Percentiles rank a stretch among this genome's conserved stretches.
Conservation (phyloP, 1,140 invertebrate species). For the Colletes gigas region DNA sequence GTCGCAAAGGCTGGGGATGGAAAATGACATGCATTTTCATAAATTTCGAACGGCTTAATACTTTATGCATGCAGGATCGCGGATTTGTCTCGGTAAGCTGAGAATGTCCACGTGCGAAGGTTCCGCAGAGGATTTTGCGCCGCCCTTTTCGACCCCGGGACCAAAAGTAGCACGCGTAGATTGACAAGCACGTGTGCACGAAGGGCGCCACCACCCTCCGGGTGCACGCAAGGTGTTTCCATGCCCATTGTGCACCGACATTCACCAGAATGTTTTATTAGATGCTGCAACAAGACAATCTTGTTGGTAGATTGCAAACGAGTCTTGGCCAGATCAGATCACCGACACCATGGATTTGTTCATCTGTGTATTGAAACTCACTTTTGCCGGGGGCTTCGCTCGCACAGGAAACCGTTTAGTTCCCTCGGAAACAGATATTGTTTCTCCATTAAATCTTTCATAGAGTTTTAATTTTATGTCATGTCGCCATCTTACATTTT, state of each 20-base stretch:
- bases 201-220: slow-evolving; percentile 57
- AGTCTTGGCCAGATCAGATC: neutral
- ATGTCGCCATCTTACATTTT: no score
- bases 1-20: neutral
- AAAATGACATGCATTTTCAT: slow-evolving; percentile 80
- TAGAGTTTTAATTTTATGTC: no score
- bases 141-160: slow-evolving; percentile 58
- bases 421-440: no score
- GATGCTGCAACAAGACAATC: slow-evolving; percentile 5
- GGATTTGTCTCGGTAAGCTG: slow-evolving; percentile 81
- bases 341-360: no score
- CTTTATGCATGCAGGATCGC: slow-evolving; percentile 81
- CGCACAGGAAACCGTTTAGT: no score
- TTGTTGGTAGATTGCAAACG: slow-evolving; percentile 16
- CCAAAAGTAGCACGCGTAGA: slow-evolving; percentile 70
- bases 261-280: slow-evolving; percentile 64
- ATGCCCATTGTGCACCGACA: slow-evolving; percentile 63
- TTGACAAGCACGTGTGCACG: slow-evolving; percentile 61
- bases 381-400: no score
- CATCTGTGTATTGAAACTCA: no score
- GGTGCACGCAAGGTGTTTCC: slow-evolving; percentile 66
- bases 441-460: no score
- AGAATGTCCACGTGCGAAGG: slow-evolving; percentile 80
- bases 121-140: slow-evolving; percentile 57
- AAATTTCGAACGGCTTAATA: slow-evolving; percentile 81